Conservation (phyloP, 2,113 vertebrate genomes). For the cat (Felis catus) region DNA sequence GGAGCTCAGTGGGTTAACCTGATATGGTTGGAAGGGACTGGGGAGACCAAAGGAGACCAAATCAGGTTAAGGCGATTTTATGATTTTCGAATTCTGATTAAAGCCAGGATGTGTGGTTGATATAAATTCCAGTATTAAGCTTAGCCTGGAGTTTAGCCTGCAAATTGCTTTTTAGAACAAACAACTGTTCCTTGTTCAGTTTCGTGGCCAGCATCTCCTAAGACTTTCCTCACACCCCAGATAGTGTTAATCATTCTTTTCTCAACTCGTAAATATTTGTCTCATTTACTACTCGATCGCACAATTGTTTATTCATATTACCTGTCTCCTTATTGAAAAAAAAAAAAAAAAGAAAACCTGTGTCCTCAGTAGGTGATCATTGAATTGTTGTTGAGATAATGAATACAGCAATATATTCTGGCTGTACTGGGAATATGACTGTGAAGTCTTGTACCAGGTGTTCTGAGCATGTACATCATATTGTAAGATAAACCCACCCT, state of each 20-base stretch:
- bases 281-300: not conserved
- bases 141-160: not conserved
- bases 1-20: not conserved
- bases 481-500: not conserved
- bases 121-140: not conserved
- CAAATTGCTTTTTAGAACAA: not conserved
- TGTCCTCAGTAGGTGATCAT: not conserved
- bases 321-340: not conserved
- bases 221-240: not conserved
- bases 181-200: not conserved
- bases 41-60: not conserved
- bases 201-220: not conserved
- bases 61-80: not conserved
- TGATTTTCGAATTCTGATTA: slow-evolving; percentile 15
- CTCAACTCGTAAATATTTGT: not conserved
- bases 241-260: not conserved
- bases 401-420: not conserved
- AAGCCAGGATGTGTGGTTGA: not conserved
- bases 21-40: not conserved
- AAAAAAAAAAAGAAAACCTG: not conserved
- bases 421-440: not conserved
- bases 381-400: not conserved
- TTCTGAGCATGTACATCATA: not conserved
- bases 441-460: not conserved
- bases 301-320: not conserved